Base-by-base conservation (phyloP, 2,888 invertebrate species). In the Caenorhabditis becei region DNA sequence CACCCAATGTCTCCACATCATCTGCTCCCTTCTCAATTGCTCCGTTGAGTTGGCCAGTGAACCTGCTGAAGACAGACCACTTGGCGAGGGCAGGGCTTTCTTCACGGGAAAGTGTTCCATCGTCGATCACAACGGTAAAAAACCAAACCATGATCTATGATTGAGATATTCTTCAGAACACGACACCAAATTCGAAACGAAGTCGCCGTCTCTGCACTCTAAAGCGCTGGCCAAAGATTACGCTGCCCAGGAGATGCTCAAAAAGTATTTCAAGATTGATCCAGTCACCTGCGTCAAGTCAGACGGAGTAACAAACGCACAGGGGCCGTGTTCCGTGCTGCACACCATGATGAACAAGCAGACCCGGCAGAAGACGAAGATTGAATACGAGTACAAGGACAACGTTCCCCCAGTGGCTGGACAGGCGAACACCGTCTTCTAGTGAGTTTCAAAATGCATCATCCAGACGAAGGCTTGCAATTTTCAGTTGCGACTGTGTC, bases 221-320 rank as follows among this genome's bases (percentile, higher is more conserved):
- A 83, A 85, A 53, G 53, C 59, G 2, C 53, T 82, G 11, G 83
- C 85, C 11, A 80, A 72, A 53, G 82, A 83, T 24, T 56, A 59
- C 28, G 82, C 62, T 2, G 83, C 83, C 14, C 47, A 28, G 4
- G 72, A 83, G 32, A 69, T 77, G 59, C 80, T 84, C 51, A 78
- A 37, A 37, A 66, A 59, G 16, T 80, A 77, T 35, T 80, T 80
- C 54, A 14, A 65, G 28, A 69, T 80, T 16, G 75, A 75, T 49
- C 74, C 75, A 24, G 1, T 35, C 1, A 32, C 14, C 2, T 65
- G 77, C 41, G 24, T 51, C 1, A 49, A 41, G 10, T 14, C 7
- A 1, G 74, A 49, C 0, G 24, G 14, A 2, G 14, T n/a, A n/a
- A n/a, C n/a, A n/a, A 20, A 20, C 14, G 10, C 20, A 3, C 69